Evolutionary conservation across 2,888 invertebrate genomes (phyloP), one percentile per base, ranked within the genome.

Genomic region (Andrena praecox): DNA sequence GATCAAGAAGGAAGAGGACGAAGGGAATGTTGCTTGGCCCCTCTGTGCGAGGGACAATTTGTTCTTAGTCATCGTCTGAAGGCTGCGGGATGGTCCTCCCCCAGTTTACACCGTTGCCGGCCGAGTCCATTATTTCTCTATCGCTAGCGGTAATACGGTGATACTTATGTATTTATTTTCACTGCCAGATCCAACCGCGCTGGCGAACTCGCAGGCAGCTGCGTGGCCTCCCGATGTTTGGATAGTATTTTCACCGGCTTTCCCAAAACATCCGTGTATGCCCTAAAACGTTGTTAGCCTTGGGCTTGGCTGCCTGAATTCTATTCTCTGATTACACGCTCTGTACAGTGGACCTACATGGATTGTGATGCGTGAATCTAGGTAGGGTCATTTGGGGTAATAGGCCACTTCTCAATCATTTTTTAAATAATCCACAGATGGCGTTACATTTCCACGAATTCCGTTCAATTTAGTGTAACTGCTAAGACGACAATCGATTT

Each of bases 21-120:
- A 48, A 54, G 67, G 54, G 80, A 83, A 81, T 77, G 84, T 64
- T 68, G 66, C 71, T 60, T 42, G 60, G 70, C 60, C 66, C 62
- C 80, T 20, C 33, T 66, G 48, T 48, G 66, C 33, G 71, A 33
- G 42, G 16, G 77, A 70, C 77, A 80, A 83, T 85, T 83, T 80
- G 83, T 80, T 85, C 77, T 75, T 77, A 80, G 77, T 84, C 74
- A 85, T 80, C 83, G 79, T 74, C 59, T 35, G 68, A 66, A 69
- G 66, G 60, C 74, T 72, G 29, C 70, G 59, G 42, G 33, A 68
- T 24, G 64, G 67, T 35, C 50, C 52, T 54, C 20, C 42, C 31
- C 10, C 33, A 56, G 63, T 77, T 82, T 79, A 74, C 79, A 60
- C 50, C 29, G 60, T 35, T 16, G 52, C 73, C n/a, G 16, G 12